Conservation (phyloP, 2,888 invertebrate genomes). For the Sesamia inferens region DNA sequence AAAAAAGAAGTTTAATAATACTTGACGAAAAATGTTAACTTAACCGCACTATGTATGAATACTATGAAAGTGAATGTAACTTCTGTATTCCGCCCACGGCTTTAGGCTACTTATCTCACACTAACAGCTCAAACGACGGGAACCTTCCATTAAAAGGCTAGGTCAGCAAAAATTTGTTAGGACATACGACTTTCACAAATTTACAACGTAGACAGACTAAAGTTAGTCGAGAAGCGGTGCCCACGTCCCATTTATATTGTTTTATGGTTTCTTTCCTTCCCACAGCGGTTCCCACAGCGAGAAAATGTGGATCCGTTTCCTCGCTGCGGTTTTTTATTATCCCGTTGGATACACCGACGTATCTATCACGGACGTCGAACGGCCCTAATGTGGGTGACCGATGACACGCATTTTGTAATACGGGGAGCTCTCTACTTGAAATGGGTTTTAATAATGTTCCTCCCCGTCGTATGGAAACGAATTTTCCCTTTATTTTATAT, state of each 20-base stretch:
- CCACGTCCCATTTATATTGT: constrained; percentile 87
- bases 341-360: constrained; percentile 63
- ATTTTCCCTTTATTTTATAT: constrained; percentile 57
- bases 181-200: constrained; percentile 72
- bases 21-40: background rate
- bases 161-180: constrained; percentile 67
- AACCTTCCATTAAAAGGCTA: constrained; percentile 57
- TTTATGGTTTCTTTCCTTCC: constrained; percentile 85
- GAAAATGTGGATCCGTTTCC: constrained; percentile 79
- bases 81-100: constrained; percentile 6
- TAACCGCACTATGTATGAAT: background rate
- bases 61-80: constrained; percentile 2
- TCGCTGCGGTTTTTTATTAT: constrained; percentile 76
- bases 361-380: constrained; percentile 63
- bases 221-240: constrained; percentile 75
- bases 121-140: constrained; percentile 52
- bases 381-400: constrained; percentile 65
- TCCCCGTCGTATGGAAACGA: constrained; percentile 42
- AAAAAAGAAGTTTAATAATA: background rate
- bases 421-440: constrained; percentile 59
- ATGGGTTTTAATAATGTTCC: constrained; percentile 63
- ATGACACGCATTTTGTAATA: constrained; percentile 67
- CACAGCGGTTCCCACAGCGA: constrained; percentile 74
- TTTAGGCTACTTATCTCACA: constrained; percentile 6
- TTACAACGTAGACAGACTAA: constrained; percentile 71